Conservation (phyloP, 2,113 vertebrate genomes). For the Erythrocebus patas region DNA sequence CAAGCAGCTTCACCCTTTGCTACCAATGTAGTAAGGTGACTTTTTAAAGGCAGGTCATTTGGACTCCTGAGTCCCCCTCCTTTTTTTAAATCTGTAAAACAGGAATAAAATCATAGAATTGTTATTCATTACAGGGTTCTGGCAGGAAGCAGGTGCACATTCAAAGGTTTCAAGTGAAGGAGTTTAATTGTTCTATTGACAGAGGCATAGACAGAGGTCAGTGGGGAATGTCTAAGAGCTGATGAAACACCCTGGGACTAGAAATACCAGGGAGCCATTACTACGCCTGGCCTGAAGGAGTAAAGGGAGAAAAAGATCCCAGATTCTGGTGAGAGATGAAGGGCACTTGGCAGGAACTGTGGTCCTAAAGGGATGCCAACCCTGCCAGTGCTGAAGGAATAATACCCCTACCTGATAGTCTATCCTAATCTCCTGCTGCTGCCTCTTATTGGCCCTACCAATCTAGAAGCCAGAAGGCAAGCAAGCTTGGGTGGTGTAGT, state of each 20-base stretch:
- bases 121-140: not conserved
- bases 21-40: not conserved
- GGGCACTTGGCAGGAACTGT: not conserved
- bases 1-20: not conserved
- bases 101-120: not conserved
- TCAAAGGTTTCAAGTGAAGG: not conserved
- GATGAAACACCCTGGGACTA: not conserved
- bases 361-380: not conserved
- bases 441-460: not conserved
- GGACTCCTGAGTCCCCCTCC: not conserved
- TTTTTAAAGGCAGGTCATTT: constrained; percentile 20
- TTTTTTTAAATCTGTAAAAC: not conserved
- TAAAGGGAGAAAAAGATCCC: not conserved
- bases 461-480: not conserved
- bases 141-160: not conserved
- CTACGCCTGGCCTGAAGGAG: not conserved
- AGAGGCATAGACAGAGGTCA: not conserved
- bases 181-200: not conserved
- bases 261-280: not conserved
- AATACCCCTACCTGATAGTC: not conserved
- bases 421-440: not conserved
- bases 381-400: not conserved
- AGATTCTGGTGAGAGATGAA: not conserved
- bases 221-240: not conserved
- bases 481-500: not conserved